Evolutionary conservation across 2,888 invertebrate species (phyloP), one percentile per base, ranked within the genome.

Genomic region (Herminia tarsipennalis): DNA sequence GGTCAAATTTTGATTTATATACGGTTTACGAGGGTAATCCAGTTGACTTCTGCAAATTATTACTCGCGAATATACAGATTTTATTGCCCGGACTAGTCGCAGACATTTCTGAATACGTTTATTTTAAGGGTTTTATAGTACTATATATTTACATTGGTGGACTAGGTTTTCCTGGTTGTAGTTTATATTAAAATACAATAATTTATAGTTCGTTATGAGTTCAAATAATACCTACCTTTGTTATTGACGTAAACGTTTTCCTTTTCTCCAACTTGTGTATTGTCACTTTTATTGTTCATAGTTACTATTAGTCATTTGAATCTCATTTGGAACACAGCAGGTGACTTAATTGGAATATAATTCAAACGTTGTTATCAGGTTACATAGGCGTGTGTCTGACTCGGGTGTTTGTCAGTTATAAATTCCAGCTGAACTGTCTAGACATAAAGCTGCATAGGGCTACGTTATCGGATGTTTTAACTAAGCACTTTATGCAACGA

Each of bases 1-100:
- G 63, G 64, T 75, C 60, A 63, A 72, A 59, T 50, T 52, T 56
- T 51, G 49, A 56, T 50, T 57, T 62, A 60, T 35, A 12, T 40
- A 41, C 34, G 45, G 41, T 71, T 65, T 65, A 54, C 39, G 52
- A 56, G 42, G 29, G 54, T 56, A 43, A 56, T 56, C 53, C 54
- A 52, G 48, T 56, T 41, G 62, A 46, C 39, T 60, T 70, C 54
- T 43, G 41, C 55, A 56, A 40, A 40, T 48, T 36, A 56, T 50
- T 22, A 39, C 21, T 43, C 38, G 47, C 24, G 13, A 13, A 20
- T 40, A 43, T 41, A 21, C 40, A 29, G 8, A 24, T 46, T 61
- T 61, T 61, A 61, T 53, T 27, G 38, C 33, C 41, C 5, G 13
- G 37, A 38, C 40, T 36, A 36, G 27, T 12, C 5, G 3, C 10